Evolutionary conservation across 2,888 invertebrate genomes (phyloP).

Genomic region (Odontocerum albicorne): DNA sequence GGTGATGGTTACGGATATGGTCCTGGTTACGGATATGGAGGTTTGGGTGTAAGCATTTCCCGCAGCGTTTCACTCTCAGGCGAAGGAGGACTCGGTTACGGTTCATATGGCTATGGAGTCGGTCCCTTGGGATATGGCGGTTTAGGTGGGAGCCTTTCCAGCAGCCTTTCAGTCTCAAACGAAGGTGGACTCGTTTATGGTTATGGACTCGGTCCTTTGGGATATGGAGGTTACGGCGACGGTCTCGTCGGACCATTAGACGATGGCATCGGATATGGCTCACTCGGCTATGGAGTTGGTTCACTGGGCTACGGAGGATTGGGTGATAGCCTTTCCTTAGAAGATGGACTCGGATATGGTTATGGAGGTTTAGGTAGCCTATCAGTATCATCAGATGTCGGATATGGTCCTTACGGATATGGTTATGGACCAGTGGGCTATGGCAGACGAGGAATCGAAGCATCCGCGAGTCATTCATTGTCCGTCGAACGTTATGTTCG

Average conservation of each 20-base stretch:
- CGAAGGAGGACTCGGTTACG: constrained; percentile 6
- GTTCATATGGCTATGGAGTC: not conserved
- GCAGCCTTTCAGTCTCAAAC: constrained; percentile 6
- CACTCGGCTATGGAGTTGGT: constrained; percentile 6
- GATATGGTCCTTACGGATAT: too few species aligned
- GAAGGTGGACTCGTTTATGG: not conserved
- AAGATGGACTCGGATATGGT: too few species aligned
- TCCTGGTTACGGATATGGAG: too few species aligned
- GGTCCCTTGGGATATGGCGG: constrained; percentile 14
- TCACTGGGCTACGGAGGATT: too few species aligned
- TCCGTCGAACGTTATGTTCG: constrained; percentile 6
- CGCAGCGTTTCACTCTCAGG: not conserved
- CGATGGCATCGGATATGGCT: constrained; percentile 5
- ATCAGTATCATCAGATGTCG: too few species aligned
- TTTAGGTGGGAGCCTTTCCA: not conserved
- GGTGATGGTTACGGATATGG: too few species aligned
- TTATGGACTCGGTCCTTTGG: not conserved
- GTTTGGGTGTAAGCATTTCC: not conserved
- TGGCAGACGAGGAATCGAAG: not conserved
- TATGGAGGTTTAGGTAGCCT: not conserved
- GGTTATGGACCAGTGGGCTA: constrained; percentile 4
- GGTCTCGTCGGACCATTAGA: not conserved
- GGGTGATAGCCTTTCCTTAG: too few species aligned
- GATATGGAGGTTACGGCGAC: constrained; percentile 8
- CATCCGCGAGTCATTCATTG: constrained; percentile 2